phyloP scores from a whole-genome alignment of 1,140 invertebrate species.

The Drosophila nigrodunni region DNA sequence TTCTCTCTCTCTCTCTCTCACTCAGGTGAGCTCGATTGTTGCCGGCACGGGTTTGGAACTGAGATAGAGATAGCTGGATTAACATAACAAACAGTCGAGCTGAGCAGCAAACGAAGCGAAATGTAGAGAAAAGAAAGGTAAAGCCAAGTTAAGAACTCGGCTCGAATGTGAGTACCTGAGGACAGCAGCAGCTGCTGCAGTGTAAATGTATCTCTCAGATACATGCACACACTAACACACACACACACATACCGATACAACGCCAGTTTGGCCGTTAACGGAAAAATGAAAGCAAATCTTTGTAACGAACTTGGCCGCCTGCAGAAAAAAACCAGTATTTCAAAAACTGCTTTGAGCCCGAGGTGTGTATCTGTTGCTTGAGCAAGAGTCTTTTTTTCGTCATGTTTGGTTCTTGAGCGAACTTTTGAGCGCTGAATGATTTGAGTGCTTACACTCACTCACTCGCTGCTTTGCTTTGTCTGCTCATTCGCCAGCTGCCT shows the following conservation, averaged over 20 bases:
- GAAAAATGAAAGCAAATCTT: constrained; percentile 83
- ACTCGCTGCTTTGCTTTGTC: constrained; percentile 2
- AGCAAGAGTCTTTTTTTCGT: constrained; percentile 1
- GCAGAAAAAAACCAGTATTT: constrained; percentile 74
- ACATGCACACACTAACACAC: too few relatives aligned
- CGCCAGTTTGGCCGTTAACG: constrained; percentile 56
- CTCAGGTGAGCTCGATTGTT: constrained; percentile 64
- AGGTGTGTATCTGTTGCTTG: constrained; percentile 69
- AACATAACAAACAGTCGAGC: constrained; percentile 56
- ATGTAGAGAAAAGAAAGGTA: constrained; percentile 23
- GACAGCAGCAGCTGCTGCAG: constrained; percentile 30
- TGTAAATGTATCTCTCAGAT: constrained; percentile 25
- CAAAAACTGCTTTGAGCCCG: constrained; percentile 52
- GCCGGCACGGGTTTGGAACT: constrained; percentile 25
- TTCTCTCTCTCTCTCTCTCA: constrained; percentile 46
- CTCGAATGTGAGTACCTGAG: constrained; percentile 55
- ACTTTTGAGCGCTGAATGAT: constrained; percentile 11
- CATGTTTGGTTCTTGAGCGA: constrained; percentile 49
- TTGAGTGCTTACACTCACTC: constrained; percentile 24
- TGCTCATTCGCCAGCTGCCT: constrained; percentile 19
- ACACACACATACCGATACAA: constrained; percentile 20
- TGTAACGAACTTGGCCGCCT: constrained; percentile 68
- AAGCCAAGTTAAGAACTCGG: constrained; percentile 58
- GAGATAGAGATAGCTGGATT: constrained; percentile 58
- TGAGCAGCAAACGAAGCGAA: constrained; percentile 33